Evolutionary conservation across 2,113 vertebrate species (phyloP).

Genomic region (Ictalurus punctatus): DNA sequence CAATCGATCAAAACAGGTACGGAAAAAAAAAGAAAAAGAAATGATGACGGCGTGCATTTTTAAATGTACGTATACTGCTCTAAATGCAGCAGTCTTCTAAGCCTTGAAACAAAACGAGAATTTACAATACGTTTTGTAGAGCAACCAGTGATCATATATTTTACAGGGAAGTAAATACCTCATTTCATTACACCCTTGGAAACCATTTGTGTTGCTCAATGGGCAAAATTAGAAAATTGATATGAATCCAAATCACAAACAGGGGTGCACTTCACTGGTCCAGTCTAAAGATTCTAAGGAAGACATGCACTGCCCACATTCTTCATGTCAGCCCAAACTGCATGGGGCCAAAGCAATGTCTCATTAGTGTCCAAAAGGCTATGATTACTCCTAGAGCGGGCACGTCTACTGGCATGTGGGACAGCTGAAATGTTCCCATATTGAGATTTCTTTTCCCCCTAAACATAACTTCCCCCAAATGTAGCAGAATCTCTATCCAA

Average conservation of each 20-base stretch:
- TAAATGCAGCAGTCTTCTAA: not conserved
- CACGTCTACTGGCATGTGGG: slow-evolving; percentile 37
- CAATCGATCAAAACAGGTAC: not conserved
- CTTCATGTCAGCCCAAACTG: slow-evolving; percentile 14
- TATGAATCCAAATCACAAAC: not conserved
- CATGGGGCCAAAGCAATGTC: slow-evolving; percentile 14
- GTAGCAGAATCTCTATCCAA: not conserved
- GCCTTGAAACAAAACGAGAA: not conserved
- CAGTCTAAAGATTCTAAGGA: not conserved
- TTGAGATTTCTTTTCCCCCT: not conserved
- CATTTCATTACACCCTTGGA: not conserved
- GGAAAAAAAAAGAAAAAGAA: not conserved
- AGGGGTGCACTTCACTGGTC: not conserved
- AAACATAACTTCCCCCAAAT: slow-evolving; percentile 22
- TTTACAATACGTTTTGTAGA: not conserved
- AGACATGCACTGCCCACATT: slow-evolving; percentile 17
- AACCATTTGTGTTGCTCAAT: not conserved
- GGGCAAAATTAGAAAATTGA: not conserved
- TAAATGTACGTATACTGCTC: not conserved
- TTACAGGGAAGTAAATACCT: not conserved
- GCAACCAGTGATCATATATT: not conserved
- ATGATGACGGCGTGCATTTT: not conserved
- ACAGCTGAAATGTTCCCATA: slow-evolving; percentile 22
- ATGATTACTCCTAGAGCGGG: slow-evolving; percentile 41
- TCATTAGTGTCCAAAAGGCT: slow-evolving; percentile 45